Evolutionary conservation across 2,888 invertebrate species (phyloP).

Genomic region (Caenorhabditis sp.): DNA sequence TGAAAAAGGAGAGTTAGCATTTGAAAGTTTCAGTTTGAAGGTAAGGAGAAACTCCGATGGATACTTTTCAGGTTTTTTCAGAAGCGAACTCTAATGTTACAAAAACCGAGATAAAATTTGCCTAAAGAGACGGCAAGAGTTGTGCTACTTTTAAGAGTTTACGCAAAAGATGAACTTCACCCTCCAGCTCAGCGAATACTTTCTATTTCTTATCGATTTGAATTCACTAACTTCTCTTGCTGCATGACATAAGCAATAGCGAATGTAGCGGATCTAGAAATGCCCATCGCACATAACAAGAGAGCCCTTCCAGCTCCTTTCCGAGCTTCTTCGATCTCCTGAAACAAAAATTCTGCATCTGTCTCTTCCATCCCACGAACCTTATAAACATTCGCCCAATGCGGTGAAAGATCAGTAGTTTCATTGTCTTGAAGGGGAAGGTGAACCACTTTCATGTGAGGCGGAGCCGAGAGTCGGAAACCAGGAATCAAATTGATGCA

Average conservation of each 20-base stretch:
- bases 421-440: slow-evolving; percentile 77
- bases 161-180: too few species aligned
- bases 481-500: slow-evolving; percentile 77
- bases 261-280: slow-evolving; percentile 77
- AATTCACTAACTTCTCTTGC: slow-evolving; percentile 68
- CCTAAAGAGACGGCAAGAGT: too few species aligned
- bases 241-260: slow-evolving; percentile 78
- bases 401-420: slow-evolving; percentile 71
- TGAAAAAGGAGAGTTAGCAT: too few species aligned
- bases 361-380: slow-evolving; percentile 24
- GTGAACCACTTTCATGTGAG: slow-evolving; percentile 73
- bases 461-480: slow-evolving; percentile 73
- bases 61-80: too few species aligned
- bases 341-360: slow-evolving; percentile 17
- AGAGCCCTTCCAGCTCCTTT: slow-evolving; percentile 73
- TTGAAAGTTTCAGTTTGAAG: too few species aligned
- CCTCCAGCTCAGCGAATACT: too few species aligned
- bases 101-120: too few species aligned
- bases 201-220: too few species aligned
- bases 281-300: slow-evolving; percentile 79
- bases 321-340: slow-evolving; percentile 77
- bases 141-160: too few species aligned
- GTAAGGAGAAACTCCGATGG: too few species aligned
- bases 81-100: too few species aligned
- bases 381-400: slow-evolving; percentile 76